Conservation (phyloP, 2,113 vertebrate species). For the Alexandromys fortis region DNA sequence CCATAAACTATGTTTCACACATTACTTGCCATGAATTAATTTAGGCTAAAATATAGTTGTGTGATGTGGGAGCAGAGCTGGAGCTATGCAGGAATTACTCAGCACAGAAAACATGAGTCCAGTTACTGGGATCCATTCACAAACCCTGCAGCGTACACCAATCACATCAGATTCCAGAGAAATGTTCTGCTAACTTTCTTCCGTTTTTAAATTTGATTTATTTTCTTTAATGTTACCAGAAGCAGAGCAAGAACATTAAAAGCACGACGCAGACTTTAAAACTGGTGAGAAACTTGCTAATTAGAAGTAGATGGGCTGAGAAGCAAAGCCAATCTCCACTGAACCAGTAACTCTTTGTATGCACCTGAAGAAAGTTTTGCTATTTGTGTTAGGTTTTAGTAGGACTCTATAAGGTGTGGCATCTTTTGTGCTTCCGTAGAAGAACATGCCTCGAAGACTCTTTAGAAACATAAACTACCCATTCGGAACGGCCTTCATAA, state of each 20-base stretch:
- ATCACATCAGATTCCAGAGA: not conserved
- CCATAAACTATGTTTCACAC: not conserved
- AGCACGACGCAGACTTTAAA: not conserved
- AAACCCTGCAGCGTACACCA: not conserved
- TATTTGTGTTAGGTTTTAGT: not conserved
- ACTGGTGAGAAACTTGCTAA: not conserved
- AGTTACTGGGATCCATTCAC: not conserved
- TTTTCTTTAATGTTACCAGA: not conserved
- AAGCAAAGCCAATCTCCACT: not conserved
- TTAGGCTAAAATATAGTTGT: not conserved
- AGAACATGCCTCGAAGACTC: not conserved
- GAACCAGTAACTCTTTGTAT: not conserved
- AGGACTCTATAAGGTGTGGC: not conserved
- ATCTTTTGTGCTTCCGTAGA: not conserved
- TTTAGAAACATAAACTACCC: not conserved
- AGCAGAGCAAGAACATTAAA: not conserved
- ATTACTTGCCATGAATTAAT: not conserved
- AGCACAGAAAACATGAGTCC: not conserved
- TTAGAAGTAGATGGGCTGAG: not conserved
- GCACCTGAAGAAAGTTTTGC: not conserved
- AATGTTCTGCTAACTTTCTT: not conserved
- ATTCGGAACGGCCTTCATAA: not conserved
- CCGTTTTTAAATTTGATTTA: not conserved
- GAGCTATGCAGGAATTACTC: rapidly evolving
- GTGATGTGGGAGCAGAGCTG: rapidly evolving